Evolutionary conservation across 2,797 vertebrate genomes (phyloP).

Genomic region (Sphenopsis melanotis): DNA sequence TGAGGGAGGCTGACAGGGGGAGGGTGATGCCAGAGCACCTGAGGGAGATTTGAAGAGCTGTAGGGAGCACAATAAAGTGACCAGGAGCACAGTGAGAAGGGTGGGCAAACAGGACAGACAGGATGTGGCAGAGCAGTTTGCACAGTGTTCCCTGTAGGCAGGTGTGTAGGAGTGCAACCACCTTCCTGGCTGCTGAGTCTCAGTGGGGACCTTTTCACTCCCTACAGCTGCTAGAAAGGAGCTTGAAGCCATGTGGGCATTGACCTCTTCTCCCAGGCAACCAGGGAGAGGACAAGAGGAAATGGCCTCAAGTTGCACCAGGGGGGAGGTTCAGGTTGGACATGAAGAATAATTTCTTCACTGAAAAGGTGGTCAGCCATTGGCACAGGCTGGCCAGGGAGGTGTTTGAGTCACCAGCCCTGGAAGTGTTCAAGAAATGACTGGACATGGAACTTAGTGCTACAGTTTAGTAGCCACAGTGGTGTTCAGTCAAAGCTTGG

Average conservation of each 20-base stretch:
- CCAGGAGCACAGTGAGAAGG: not conserved
- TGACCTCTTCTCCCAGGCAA: not conserved
- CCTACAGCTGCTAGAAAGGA: not conserved
- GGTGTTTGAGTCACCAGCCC: not conserved
- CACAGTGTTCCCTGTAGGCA: not conserved
- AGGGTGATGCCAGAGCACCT: not conserved
- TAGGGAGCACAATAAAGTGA: fast-evolving
- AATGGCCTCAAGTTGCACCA: fast-evolving
- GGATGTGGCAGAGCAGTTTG: not conserved
- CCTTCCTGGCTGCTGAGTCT: not conserved
- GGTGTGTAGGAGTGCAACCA: not conserved
- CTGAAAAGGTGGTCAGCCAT: not conserved
- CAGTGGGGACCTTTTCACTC: not conserved
- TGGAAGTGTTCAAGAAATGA: not conserved
- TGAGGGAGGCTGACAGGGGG: not conserved
- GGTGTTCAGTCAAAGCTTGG: not conserved
- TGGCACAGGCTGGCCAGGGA: not conserved
- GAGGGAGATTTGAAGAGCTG: not conserved
- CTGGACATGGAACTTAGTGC: not conserved
- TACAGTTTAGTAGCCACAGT: not conserved
- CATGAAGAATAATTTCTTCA: not conserved
- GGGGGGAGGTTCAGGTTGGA: not conserved
- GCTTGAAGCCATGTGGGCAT: not conserved
- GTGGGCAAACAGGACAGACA: not conserved
- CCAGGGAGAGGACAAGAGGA: not conserved